These are phyloP conservation scores for Neosilurus mollespiculum DNA, from an alignment of 2,797 vertebrate species.

Conservation along the genomic window DNA sequence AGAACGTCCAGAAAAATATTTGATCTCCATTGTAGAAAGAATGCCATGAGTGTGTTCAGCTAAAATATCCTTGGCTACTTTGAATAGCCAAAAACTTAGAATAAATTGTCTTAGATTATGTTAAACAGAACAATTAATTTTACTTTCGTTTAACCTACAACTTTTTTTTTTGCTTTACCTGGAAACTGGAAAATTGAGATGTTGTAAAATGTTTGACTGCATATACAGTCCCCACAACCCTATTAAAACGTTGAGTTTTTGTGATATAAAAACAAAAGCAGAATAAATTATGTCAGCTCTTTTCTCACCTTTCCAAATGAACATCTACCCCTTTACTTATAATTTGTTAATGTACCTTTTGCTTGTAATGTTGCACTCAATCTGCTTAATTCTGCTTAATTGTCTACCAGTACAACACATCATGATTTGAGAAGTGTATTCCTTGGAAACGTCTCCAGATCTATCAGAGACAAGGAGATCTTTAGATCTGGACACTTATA, in stretches of 20 bases:
- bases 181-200: too few species aligned
- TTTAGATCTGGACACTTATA: neutral
- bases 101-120: too few species aligned
- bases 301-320: neutral
- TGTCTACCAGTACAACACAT: neutral
- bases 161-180: too few species aligned
- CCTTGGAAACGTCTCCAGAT: neutral
- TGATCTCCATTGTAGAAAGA: too few species aligned
- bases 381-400: neutral
- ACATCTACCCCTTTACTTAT: neutral
- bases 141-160: too few species aligned
- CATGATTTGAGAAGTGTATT: neutral
- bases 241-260: neutral
- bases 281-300: neutral
- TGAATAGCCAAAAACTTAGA: too few species aligned
- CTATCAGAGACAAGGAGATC: neutral
- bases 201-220: too few species aligned
- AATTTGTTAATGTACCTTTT: neutral
- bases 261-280: neutral
- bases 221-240: neutral
- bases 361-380: neutral
- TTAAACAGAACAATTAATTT: too few species aligned
- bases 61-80: too few species aligned
- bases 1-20: too few species aligned
- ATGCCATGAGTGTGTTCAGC: too few species aligned